Conservation (phyloP, 2,113 vertebrate genomes). For the Thomomys bottae region DNA sequence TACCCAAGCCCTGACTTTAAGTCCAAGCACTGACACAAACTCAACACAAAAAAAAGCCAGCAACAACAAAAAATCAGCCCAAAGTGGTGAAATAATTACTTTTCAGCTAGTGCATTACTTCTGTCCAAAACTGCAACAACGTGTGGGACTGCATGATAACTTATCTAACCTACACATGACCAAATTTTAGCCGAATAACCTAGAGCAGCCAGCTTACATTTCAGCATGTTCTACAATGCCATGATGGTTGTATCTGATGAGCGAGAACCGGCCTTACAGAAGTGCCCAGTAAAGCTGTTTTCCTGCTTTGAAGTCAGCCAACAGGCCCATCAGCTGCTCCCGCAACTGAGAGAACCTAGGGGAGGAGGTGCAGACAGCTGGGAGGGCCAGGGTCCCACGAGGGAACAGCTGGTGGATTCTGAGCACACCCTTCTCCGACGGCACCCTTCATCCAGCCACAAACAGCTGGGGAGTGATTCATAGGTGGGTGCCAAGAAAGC, state of each 20-base stretch:
- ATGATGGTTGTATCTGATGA: background rate
- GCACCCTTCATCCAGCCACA: background rate
- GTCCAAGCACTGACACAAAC: too few relatives aligned
- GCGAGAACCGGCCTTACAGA: background rate
- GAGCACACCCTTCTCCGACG: background rate
- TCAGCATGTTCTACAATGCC: accelerated
- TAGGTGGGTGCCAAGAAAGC: accelerated
- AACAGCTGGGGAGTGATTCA: accelerated
- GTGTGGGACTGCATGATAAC: background rate
- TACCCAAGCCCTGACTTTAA: too few relatives aligned
- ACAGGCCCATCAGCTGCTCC: background rate
- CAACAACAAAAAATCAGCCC: background rate
- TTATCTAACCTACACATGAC: background rate
- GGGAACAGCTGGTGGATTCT: accelerated
- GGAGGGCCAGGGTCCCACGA: background rate
- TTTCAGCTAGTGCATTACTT: background rate
- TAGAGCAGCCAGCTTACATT: background rate
- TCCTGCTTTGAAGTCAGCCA: background rate
- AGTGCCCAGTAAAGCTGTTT: background rate
- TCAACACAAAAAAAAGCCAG: background rate
- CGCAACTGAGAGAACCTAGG: background rate
- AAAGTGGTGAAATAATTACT: background rate
- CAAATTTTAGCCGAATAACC: background rate
- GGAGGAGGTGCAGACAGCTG: background rate
- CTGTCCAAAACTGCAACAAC: background rate